Conservation (phyloP, 2,113 vertebrate genomes). For the Malaclemys terrapin region DNA sequence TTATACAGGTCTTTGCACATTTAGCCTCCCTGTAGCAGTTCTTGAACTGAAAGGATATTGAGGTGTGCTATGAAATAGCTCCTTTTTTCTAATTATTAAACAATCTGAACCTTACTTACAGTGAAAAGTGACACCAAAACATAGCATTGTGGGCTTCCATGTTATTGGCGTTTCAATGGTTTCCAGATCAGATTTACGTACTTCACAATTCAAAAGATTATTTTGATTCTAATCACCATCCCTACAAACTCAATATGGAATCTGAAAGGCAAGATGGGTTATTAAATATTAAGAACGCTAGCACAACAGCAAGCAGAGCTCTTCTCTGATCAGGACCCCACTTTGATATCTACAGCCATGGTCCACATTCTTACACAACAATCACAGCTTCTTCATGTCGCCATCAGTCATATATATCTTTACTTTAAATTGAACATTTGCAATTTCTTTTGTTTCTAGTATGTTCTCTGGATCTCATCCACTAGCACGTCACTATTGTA, state of each 20-base stretch:
- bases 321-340: not conserved
- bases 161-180: not conserved
- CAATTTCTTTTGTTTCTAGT: not conserved
- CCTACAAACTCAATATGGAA: not conserved
- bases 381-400: not conserved
- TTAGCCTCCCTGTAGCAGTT: not conserved
- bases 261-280: not conserved
- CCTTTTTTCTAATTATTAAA: not conserved
- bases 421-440: not conserved
- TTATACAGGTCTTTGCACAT: not conserved
- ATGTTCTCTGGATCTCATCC: not conserved
- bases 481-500: not conserved
- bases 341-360: not conserved
- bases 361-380: not conserved
- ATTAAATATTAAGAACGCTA: not conserved
- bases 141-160: not conserved
- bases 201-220: not conserved
- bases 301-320: not conserved
- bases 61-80: not conserved
- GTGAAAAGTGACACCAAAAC: not conserved
- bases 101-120: not conserved
- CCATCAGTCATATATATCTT: not conserved
- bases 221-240: not conserved
- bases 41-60: not conserved
- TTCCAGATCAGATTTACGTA: not conserved